These are phyloP conservation scores for Nannoperca australis DNA, from an alignment of 2,797 vertebrate species.

Conservation along the genomic window DNA sequence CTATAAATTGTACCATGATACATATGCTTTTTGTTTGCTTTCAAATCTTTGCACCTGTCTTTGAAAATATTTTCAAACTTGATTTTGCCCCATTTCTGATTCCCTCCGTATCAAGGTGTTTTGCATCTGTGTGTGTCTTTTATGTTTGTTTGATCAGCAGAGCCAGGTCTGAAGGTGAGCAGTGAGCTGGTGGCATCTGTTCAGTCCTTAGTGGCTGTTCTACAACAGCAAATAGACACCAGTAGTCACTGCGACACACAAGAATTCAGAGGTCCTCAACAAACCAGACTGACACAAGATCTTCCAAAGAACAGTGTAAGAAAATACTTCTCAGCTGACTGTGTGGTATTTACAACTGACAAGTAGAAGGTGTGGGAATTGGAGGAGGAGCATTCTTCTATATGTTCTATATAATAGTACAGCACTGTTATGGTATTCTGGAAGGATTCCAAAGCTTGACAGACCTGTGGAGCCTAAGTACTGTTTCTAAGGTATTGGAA, in stretches of 20 bases:
- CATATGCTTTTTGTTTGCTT: not conserved
- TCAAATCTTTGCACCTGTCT: not conserved
- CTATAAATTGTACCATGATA: not conserved
- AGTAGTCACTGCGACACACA: conserved; percentile 35
- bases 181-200: conserved; percentile 75
- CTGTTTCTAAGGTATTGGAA: not conserved
- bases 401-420: too few relatives aligned
- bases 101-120: not conserved
- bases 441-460: not conserved
- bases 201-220: conserved; percentile 76
- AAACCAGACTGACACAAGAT: conserved; percentile 10
- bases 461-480: not conserved
- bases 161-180: conserved; percentile 67
- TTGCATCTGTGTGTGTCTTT: not conserved
- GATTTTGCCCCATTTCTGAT: not conserved
- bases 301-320: conserved; percentile 57
- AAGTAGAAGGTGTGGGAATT: not conserved
- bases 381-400: not conserved
- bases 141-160: conserved; percentile 41
- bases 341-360: not conserved
- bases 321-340: not conserved
- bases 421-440: not conserved
- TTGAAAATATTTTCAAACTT: not conserved
- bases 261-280: conserved; percentile 19
- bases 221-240: conserved; percentile 75